phyloP scores from a whole-genome alignment of 2,113 vertebrate species.

The Mobula hypostoma region DNA sequence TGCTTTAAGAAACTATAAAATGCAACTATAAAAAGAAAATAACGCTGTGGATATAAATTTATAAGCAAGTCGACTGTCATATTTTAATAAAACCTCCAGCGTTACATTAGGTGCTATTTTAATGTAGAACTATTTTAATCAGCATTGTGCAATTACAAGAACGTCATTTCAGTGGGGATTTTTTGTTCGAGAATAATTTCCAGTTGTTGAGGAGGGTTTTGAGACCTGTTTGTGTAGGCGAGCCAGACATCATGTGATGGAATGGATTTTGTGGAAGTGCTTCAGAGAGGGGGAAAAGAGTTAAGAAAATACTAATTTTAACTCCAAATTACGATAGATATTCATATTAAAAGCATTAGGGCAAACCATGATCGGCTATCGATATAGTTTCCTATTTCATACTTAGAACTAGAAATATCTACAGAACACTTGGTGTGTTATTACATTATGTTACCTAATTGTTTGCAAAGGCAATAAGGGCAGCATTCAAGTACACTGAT shows the following conservation, averaged over 20 bases:
- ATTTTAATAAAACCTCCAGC: not conserved
- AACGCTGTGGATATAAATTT: not conserved
- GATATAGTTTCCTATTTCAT: not conserved
- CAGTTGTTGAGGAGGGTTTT: not conserved
- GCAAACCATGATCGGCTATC: not conserved
- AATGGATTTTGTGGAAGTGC: not conserved
- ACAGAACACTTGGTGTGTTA: not conserved
- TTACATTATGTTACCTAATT: not conserved
- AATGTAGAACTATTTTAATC: not conserved
- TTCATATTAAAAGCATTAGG: not conserved
- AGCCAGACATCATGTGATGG: not conserved
- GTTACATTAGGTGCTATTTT: not conserved
- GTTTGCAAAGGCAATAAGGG: not conserved
- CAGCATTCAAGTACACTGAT: not conserved
- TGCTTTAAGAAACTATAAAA: not conserved
- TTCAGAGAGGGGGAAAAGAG: too few relatives aligned
- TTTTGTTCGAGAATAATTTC: conserved; percentile 24
- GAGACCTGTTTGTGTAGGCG: not conserved
- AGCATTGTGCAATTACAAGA: not conserved
- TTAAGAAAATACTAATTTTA: not conserved
- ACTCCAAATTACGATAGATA: not conserved
- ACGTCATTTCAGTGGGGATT: conserved; percentile 4
- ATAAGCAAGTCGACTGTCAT: not conserved
- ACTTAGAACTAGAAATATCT: not conserved
- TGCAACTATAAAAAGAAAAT: not conserved